Base-by-base conservation (phyloP, 1,140 invertebrate species). In the Drosophila rhopaloa region DNA sequence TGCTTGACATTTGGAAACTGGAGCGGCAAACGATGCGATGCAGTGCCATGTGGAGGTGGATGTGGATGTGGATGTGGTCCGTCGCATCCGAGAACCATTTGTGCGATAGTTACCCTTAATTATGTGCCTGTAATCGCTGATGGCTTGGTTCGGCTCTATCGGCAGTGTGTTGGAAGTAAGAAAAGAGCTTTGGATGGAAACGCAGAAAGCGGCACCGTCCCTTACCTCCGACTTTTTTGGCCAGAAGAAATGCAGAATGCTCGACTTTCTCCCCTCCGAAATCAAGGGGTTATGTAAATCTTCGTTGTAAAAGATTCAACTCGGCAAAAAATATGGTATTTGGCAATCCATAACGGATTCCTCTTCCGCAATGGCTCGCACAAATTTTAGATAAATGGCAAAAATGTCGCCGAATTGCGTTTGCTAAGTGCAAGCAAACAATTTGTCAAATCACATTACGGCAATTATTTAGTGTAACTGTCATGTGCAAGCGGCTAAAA, bases 391-490 rank as follows among this genome's bases (percentile, higher is more conserved):
- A 68, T 47, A 79, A 67, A 79, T 88, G 82, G 70, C 83, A 79
- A 81, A 85, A 81, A 62, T 81, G 47, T 46, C 62, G 32, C 48
- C 54, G 50, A 46, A 24, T 59, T 60, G 51, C 66, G 75, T 66
- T 83, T 67, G 72, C 73, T 63, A 89, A 89, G 65, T 80, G 84
- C 77, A 83, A 56, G 68, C 85, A 65, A 78, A 83, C 81, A 81
- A 89, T 84, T 89, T 89, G 84, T 88, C 44, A 90, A 89, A 84
- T 89, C 68, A 84, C 89, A 90, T 90, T 90, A 81, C 70, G 38
- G 44, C 74, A 70, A 83, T 85, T 78, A 90, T 72, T 78, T 63
- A 88, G 56, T 82, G 84, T 71, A 80, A 76, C 56, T 75, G 77
- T 71, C 59, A 79, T 75, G 50, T 55, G 40, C 50, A 44, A 38